Percentiles rank a stretch among this genome's conserved stretches.
These are phyloP conservation scores for Arctocebus calabarensis DNA, from an alignment of 2,797 vertebrate genomes.

Conservation along the genomic window DNA sequence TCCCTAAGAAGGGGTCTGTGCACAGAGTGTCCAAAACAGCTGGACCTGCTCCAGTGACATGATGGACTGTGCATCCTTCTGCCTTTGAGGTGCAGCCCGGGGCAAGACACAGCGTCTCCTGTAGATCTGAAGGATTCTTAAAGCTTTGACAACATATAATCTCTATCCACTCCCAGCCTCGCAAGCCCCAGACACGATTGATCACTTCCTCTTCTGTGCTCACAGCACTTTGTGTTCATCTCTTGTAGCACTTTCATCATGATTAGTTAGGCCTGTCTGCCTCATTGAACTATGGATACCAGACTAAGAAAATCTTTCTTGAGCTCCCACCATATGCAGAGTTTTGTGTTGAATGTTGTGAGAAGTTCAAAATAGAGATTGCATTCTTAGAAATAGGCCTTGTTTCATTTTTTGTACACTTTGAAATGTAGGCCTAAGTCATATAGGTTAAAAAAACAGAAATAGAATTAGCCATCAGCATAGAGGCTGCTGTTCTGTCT, in stretches of 20 bases:
- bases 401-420: neutral
- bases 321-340: neutral
- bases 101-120: neutral
- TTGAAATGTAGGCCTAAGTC: neutral
- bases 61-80: neutral
- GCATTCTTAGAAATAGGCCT: neutral
- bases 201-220: neutral
- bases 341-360: neutral
- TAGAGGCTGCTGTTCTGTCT: neutral
- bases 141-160: neutral
- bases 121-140: neutral
- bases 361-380: neutral
- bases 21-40: neutral
- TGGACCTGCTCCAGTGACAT: neutral
- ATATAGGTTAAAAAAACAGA: neutral
- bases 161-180: neutral
- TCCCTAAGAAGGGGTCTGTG: neutral
- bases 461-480: neutral
- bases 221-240: neutral
- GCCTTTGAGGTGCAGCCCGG: neutral
- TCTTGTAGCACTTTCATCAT: neutral
- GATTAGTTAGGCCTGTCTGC: neutral
- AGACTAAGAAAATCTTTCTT: neutral
- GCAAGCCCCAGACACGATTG: neutral
- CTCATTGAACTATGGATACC: neutral